A percentile compares a stretch with the other conserved stretches of the same genome.
Evolutionary conservation across 2,113 vertebrate species (phyloP).

Genomic region (Pseudonaja textilis): DNA sequence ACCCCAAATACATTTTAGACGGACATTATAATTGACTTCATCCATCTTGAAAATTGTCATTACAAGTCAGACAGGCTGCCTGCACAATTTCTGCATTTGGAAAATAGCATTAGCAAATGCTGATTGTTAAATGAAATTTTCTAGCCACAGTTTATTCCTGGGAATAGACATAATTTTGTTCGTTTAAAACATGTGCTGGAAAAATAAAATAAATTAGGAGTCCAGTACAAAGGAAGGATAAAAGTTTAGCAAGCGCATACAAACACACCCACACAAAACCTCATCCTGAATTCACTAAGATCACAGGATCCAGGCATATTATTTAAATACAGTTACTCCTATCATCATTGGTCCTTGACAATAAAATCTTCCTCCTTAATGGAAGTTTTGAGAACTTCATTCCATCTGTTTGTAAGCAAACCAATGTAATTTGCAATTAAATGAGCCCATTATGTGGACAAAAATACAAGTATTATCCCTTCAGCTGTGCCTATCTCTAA

Average conservation of each 20-base stretch:
- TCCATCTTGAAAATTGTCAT: constrained; percentile 67
- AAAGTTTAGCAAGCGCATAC: constrained; percentile 6
- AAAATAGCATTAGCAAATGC: constrained; percentile 67
- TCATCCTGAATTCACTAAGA: background rate
- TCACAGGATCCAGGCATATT: background rate
- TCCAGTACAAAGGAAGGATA: background rate
- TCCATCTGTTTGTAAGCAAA: background rate
- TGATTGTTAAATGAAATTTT: constrained; percentile 73
- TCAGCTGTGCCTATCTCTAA: background rate
- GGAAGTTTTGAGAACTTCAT: background rate
- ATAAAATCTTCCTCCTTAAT: background rate
- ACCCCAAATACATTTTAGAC: constrained; percentile 57
- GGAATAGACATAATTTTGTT: constrained; percentile 35
- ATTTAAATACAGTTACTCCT: background rate
- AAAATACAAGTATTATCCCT: background rate
- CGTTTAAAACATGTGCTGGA: constrained; percentile 33
- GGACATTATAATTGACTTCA: constrained; percentile 64
- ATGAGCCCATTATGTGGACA: background rate
- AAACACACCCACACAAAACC: background rate
- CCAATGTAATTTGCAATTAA: background rate
- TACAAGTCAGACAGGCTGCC: constrained; percentile 68
- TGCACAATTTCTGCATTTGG: constrained; percentile 59
- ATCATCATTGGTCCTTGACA: background rate
- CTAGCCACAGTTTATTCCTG: constrained; percentile 50
- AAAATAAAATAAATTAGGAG: constrained; percentile 18